These are phyloP conservation scores for Caenorhabditis zanzibari DNA, from an alignment of 2,888 invertebrate genomes.

Conservation along the genomic window DNA sequence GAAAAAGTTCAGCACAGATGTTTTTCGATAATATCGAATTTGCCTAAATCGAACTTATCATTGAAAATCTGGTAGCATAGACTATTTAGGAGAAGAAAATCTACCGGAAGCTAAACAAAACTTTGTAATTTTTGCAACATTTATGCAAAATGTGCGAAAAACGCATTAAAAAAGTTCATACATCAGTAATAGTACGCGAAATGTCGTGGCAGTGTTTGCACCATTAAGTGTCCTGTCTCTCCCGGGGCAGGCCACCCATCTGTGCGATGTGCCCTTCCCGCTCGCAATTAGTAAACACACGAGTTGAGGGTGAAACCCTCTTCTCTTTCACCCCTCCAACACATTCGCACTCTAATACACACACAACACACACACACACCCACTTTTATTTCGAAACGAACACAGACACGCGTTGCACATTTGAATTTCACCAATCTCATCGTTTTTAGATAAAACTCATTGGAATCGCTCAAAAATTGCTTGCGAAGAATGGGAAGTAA, in stretches of 20 bases:
- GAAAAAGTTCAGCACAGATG: no score
- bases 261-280: slow-evolving; percentile 41
- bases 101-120: slow-evolving; percentile 11
- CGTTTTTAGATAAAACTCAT: background rate
- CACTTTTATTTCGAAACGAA: slow-evolving; percentile 32
- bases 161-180: slow-evolving; percentile 29
- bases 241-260: slow-evolving; percentile 39
- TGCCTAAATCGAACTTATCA: background rate
- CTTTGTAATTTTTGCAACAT: slow-evolving; percentile 19
- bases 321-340: slow-evolving; percentile 14
- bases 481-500: background rate
- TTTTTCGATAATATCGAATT: background rate
- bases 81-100: background rate
- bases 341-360: slow-evolving; percentile 25
- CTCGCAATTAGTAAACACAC: slow-evolving; percentile 62
- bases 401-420: slow-evolving; percentile 6
- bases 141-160: slow-evolving; percentile 15
- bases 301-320: slow-evolving; percentile 42
- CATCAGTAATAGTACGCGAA: slow-evolving; percentile 22
- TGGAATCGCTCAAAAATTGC: slow-evolving; percentile 2
- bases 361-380: slow-evolving; percentile 35
- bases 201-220: slow-evolving; percentile 46
- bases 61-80: background rate
- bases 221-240: slow-evolving; percentile 28
- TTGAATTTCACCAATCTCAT: slow-evolving; percentile 14